A percentile compares a stretch with the other conserved stretches of the same genome.
phyloP scores from a whole-genome alignment of 1,140 invertebrate species.

The Metaphire vulgaris region DNA sequence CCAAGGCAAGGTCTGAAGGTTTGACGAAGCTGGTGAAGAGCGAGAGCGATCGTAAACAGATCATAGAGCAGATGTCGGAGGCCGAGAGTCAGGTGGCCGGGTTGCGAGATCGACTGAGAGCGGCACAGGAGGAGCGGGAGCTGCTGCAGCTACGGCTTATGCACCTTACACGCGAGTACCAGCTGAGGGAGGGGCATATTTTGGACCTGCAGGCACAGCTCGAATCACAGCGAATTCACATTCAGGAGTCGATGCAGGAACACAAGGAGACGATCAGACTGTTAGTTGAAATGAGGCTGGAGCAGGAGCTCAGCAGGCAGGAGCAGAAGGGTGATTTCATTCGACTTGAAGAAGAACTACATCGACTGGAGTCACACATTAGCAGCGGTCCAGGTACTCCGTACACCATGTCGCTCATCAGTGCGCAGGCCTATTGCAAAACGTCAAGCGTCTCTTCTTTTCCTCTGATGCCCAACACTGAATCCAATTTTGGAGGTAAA shows the following conservation, averaged over 20 bases:
- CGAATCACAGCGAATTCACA: slow-evolving; percentile 3
- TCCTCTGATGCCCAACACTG: not conserved
- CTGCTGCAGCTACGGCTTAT: slow-evolving; percentile 11
- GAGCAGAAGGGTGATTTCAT: slow-evolving; percentile 19
- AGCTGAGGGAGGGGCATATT: slow-evolving; percentile 17
- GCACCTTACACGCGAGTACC: slow-evolving; percentile 18
- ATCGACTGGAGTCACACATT: slow-evolving; percentile 19
- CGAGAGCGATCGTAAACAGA: not conserved
- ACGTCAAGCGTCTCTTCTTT: not conserved
- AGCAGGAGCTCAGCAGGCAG: slow-evolving; percentile 14
- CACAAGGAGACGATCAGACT: slow-evolving; percentile 24
- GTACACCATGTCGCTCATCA: not conserved
- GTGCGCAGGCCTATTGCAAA: not conserved
- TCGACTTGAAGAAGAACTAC: slow-evolving; percentile 15
- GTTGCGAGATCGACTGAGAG: slow-evolving; percentile 12
- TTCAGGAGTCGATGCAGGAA: slow-evolving; percentile 23
- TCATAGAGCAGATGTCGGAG: slow-evolving; percentile 5
- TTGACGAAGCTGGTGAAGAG: not conserved
- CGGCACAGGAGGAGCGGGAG: slow-evolving; percentile 16
- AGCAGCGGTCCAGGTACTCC: not conserved
- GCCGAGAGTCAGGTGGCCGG: slow-evolving; percentile 9
- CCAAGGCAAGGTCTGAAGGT: not conserved
- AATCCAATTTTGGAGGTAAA: not conserved
- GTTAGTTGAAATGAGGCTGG: slow-evolving; percentile 19
- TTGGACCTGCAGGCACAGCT: slow-evolving; percentile 14